These are phyloP conservation scores for Teleogryllus occipitalis DNA, from an alignment of 1,140 invertebrate genomes.

Conservation along the genomic window DNA sequence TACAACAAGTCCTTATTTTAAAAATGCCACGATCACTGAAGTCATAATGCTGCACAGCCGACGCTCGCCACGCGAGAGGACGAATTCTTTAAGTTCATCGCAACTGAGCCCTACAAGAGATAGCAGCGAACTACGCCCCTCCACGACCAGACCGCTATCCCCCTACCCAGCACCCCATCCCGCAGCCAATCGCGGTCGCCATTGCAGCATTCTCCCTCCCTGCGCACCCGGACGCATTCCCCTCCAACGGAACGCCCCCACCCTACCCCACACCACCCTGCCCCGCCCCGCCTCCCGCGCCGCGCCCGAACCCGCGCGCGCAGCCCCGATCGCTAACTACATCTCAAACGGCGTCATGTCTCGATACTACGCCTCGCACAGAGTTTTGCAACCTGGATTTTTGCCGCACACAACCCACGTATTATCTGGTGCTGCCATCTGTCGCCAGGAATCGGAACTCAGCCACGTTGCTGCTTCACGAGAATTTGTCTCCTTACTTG, in stretches of 20 bases:
- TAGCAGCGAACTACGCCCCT: neutral
- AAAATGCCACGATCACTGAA: neutral
- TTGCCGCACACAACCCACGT: neutral
- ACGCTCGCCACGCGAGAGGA: neutral
- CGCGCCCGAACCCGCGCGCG: no score
- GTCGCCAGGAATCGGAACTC: neutral
- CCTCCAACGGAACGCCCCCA: neutral
- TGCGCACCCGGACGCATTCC: neutral
- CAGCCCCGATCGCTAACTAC: neutral
- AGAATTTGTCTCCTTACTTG: no score
- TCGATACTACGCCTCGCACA: neutral
- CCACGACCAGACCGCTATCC: neutral
- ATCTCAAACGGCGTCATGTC: neutral
- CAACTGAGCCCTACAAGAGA: conserved; percentile 3
- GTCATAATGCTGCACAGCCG: neutral
- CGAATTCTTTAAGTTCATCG: neutral
- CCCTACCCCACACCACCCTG: no score
- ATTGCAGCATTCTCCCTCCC: neutral
- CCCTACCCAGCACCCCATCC: neutral
- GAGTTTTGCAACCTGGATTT: neutral
- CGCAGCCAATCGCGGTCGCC: neutral
- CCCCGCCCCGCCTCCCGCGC: no score
- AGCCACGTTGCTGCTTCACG: no score
- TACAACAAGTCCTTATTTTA: neutral
- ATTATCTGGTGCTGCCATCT: neutral